Evolutionary conservation across 1,140 invertebrate species (phyloP), one percentile per base, ranked within the genome.

Genomic region (Pogonognathellus flavescens): DNA sequence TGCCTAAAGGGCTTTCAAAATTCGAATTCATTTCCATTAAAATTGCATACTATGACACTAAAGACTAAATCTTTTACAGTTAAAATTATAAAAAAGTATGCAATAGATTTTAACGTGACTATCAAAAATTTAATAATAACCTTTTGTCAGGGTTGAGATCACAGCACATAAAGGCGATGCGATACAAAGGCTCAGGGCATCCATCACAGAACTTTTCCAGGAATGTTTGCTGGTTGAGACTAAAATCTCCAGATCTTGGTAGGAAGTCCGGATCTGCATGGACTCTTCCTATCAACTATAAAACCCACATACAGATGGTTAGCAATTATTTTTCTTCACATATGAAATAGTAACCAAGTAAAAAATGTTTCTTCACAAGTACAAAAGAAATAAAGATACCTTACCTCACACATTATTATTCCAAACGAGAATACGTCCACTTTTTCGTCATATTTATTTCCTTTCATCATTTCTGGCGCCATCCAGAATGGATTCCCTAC

Each of bases 401-500:
- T 92, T 90, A 97, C 95, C 93, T 99, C 98, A 90, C 97, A 98
- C 7, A 98, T 91, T 84, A 99, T 95, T 72, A 99, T 98, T 7
- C 98, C 97, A 92, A 97, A 98, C 49, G 97, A 98, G 91, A 99
- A 99, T 84, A 99, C 94, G 90, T 99, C 98, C 16, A 98, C 97
- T 92, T 98, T 97, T 90, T 99, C 97, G 91, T 99, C 96, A 90
- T 99, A 99, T 88, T 96, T 96, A 87, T 97, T 95, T 31, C 97
- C 97, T 90, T 96, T 96, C 94, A 99, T 97, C 95, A 98, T 98
- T 91, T 99, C 98, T 7, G 98, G 98, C 0, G 97, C 97, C 97
- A 99, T 99, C 97, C 97, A 99, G 90, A 98, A 98, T 8, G 97
- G 97, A 92, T 97, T 98, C 0, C 97, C 97, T 0, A 98, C 96